These are phyloP conservation scores for Rhadina sibilatrix DNA, from an alignment of 2,113 vertebrate genomes.

Conservation along the genomic window DNA sequence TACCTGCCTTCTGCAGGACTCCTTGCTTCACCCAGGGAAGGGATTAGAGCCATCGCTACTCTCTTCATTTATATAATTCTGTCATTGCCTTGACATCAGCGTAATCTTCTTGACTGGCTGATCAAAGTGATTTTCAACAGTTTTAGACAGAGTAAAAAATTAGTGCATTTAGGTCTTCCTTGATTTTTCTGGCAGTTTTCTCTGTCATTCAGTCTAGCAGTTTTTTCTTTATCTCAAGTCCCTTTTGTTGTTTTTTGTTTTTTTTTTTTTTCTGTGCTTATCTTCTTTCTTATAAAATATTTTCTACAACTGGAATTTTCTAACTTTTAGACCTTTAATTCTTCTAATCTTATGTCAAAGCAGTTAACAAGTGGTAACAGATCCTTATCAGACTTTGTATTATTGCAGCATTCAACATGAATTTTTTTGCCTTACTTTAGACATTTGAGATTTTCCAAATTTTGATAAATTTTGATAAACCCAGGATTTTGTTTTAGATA, in stretches of 20 bases:
- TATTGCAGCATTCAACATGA: not conserved
- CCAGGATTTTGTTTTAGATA: not conserved
- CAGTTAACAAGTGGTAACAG: not conserved
- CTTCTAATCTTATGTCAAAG: not conserved
- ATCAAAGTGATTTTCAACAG: constrained; percentile 55
- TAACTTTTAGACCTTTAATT: not conserved
- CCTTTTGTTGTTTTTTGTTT: not conserved
- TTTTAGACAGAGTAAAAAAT: constrained; percentile 50
- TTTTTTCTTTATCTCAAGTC: not conserved
- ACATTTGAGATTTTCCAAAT: not conserved
- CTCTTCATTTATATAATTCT: constrained; percentile 53
- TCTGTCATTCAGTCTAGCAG: not conserved
- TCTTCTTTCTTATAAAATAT: not conserved
- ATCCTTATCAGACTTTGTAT: not conserved
- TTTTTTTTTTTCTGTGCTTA: not conserved
- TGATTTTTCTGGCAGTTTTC: constrained; percentile 30
- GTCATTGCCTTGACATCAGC: constrained; percentile 8
- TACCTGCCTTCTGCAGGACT: not conserved
- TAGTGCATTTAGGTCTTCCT: constrained; percentile 9
- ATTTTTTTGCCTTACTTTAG: not conserved
- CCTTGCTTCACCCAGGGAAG: not conserved
- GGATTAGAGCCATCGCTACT: not conserved
- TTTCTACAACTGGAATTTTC: not conserved
- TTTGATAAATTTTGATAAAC: not conserved
- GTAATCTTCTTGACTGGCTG: constrained; percentile 58